phyloP scores from a whole-genome alignment of 1,140 invertebrate genomes.

The Ladona fulva region DNA sequence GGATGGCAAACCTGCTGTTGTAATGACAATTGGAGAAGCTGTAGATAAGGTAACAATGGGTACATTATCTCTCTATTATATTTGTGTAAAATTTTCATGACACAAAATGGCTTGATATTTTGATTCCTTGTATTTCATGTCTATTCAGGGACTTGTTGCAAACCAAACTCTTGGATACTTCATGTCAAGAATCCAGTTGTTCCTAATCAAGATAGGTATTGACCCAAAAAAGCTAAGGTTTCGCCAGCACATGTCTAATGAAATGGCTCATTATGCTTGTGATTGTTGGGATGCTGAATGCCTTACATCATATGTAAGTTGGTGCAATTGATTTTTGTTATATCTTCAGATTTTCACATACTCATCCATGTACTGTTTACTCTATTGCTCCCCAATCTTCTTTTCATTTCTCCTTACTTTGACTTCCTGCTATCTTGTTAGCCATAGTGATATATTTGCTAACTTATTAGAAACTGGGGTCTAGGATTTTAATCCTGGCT shows the following conservation, averaged over 20 bases:
- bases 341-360: too few relatives aligned
- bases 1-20: constrained; percentile 71
- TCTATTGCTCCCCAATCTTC: too few relatives aligned
- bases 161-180: constrained; percentile 98
- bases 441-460: too few relatives aligned
- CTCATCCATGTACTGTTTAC: too few relatives aligned
- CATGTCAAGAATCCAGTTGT: constrained; percentile 90
- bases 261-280: constrained; percentile 99
- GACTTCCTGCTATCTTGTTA: too few relatives aligned
- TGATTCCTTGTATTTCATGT: constrained; percentile 7
- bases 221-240: constrained; percentile 81
- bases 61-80: too few relatives aligned
- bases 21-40: constrained; percentile 64
- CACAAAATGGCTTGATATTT: neutral
- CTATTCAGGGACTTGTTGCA: constrained; percentile 69
- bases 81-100: too few relatives aligned
- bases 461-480: too few relatives aligned
- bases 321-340: neutral
- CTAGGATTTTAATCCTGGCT: too few relatives aligned
- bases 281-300: constrained; percentile 99
- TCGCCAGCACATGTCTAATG: constrained; percentile 96
- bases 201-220: constrained; percentile 81
- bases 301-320: constrained; percentile 76
- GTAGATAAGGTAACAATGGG: constrained; percentile 46
- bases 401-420: too few relatives aligned